Percentiles rank a stretch among this genome's conserved stretches.
phyloP scores from a whole-genome alignment of 2,888 invertebrate species.

The Rhingia rostrata region DNA sequence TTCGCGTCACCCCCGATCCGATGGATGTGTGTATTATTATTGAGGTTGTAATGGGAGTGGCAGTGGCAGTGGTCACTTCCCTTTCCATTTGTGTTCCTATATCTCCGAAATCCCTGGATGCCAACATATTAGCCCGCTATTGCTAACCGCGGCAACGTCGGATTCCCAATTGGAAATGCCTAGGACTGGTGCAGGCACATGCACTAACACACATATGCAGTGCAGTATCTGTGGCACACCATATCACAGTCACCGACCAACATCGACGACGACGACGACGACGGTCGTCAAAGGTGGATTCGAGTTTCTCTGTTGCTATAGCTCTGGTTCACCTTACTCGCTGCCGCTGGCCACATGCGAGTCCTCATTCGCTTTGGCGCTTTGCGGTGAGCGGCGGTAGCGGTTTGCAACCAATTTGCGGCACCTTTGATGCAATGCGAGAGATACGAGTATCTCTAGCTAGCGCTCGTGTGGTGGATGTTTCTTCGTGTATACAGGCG shows the following conservation, averaged over 20 bases:
- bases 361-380: slow-evolving; percentile 49
- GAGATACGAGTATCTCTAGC: slow-evolving; percentile 18
- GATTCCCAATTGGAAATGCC: background rate
- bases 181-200: background rate
- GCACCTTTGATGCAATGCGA: slow-evolving; percentile 56
- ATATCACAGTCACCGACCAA: background rate
- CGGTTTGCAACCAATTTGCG: slow-evolving; percentile 53
- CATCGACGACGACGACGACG: background rate
- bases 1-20: slow-evolving; percentile 17
- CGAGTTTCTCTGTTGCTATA: slow-evolving; percentile 39
- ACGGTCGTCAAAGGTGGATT: slow-evolving; percentile 43
- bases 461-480: slow-evolving; percentile 4
- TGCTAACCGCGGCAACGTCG: slow-evolving; percentile 3
- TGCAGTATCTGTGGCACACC: background rate
- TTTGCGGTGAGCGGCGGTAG: slow-evolving; percentile 21
- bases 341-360: slow-evolving; percentile 19
- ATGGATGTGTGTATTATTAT: slow-evolving; percentile 31
- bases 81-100: background rate
- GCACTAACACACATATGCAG: background rate
- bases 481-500: slow-evolving; percentile 2
- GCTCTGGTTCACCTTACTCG: slow-evolving; percentile 47
- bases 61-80: background rate
- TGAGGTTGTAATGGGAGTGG: slow-evolving; percentile 58
- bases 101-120: slow-evolving; percentile 41
- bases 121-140: slow-evolving; percentile 21